Evolutionary conservation across 2,888 invertebrate genomes (phyloP), one percentile per base, ranked within the genome.

Genomic region (Meiosimyza decipiens): DNA sequence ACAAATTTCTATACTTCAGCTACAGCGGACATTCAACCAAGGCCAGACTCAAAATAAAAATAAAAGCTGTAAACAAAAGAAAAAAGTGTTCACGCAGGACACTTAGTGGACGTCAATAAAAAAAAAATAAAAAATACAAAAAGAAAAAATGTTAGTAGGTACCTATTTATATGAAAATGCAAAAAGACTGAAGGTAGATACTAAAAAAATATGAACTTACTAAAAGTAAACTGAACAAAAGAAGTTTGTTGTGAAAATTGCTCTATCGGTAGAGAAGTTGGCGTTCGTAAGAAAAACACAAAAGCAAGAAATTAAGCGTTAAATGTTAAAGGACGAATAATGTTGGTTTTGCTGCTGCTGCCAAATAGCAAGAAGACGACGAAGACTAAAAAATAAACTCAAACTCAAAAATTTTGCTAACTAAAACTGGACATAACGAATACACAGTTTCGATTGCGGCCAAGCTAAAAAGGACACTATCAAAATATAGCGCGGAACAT

Each of bases 381-480:
- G 33, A 22, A 60, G 60, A 28, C 60, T 22, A 28, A 28, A 33
- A 60, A 22, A n/a, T 33, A 7, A n/a, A 12, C 18, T 57, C 22
- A 22, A 28, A 18, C 18, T 16, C 22, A 6, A 57, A 57, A n/a
- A 15, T 13, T 13, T 16, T 18, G 49, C 40, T 49, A 28, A 51
- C 60, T 40, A 60, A 49, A 49, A 52, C 70, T 70, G 63, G 70
- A 70, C 40, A 40, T 40, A 40, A 40, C 70, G 63, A 50, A 40
- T 22, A 47, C 54, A 47, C 22, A 54, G 70, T 62, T 70, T 70
- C 55, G 70, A 28, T 51, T 51, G 64, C 54, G 69, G 64, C 68
- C 68, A 51, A 40, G 68, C 62, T 40, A 51, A 57, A 64, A 71
- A 72, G 74, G 72, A 74, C 74, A 74, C 67, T 67, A 67, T 54